Percentiles rank a stretch among this genome's conserved stretches.
phyloP scores from a whole-genome alignment of 2,888 invertebrate genomes.

The Idaea straminata region DNA sequence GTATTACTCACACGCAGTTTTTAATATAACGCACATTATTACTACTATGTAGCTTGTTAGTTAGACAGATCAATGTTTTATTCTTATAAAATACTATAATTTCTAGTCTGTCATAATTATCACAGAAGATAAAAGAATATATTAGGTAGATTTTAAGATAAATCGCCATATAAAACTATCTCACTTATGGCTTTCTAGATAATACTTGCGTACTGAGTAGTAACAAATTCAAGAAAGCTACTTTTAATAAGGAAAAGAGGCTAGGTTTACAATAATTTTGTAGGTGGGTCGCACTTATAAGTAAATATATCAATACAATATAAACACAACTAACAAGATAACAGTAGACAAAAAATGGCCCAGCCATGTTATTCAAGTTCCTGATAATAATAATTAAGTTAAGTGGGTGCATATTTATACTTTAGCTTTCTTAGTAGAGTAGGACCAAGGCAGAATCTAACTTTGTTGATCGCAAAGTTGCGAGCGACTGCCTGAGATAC shows the following conservation, averaged over 20 bases:
- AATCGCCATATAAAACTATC: neutral
- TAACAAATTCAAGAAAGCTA: neutral
- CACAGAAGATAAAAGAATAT: neutral
- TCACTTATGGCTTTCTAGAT: neutral
- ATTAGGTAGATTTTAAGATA: slow-evolving; percentile 2
- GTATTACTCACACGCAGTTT: neutral
- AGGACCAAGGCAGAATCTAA: no score
- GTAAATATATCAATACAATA: no score
- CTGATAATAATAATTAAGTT: no score
- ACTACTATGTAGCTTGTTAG: neutral
- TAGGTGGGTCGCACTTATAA: neutral
- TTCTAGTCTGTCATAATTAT: slow-evolving; percentile 6
- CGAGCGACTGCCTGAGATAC: neutral
- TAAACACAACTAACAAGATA: no score
- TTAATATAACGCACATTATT: neutral
- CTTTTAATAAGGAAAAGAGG: neutral
- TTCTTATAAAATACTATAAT: neutral
- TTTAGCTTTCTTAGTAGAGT: no score
- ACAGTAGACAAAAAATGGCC: no score
- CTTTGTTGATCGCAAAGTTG: no score
- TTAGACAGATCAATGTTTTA: neutral
- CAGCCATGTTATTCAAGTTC: no score
- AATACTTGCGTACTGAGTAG: neutral
- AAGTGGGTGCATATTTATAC: no score
- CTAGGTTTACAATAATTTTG: neutral